Conservation (phyloP, 2,113 vertebrate species). For the Clarias macrocephalus region DNA sequence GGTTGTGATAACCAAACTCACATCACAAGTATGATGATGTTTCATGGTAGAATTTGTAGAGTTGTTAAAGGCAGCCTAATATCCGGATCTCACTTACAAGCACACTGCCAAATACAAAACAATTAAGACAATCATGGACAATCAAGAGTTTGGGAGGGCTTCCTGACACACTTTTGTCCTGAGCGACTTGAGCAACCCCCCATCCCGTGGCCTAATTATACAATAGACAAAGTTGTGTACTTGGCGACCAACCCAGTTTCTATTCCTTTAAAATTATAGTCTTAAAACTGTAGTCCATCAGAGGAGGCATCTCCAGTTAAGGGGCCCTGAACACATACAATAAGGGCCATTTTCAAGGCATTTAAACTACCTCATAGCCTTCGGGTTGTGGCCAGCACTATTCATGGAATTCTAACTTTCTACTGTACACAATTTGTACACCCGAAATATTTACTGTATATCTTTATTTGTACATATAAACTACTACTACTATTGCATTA, state of each 20-base stretch:
- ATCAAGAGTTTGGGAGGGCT: neutral
- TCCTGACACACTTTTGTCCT: neutral
- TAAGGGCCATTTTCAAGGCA: neutral
- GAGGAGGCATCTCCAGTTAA: neutral
- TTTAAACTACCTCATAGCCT: too few species aligned
- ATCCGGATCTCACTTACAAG: neutral
- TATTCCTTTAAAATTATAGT: neutral
- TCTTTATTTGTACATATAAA: too few species aligned
- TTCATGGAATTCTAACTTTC: too few species aligned
- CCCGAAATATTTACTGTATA: neutral
- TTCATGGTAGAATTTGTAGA: neutral
- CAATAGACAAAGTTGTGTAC: neutral
- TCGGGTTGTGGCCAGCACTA: too few species aligned
- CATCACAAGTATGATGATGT: neutral
- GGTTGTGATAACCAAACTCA: neutral
- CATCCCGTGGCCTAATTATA: neutral
- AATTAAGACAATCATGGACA: neutral
- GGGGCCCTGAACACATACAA: neutral
- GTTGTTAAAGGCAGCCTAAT: neutral
- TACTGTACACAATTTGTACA: neutral
- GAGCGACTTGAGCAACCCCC: neutral
- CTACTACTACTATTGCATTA: too few species aligned
- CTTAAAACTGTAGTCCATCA: neutral
- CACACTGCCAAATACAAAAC: neutral
- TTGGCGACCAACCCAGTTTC: neutral